Evolutionary conservation across 2,113 vertebrate genomes (phyloP).

Genomic region (Struthidea cinerea): DNA sequence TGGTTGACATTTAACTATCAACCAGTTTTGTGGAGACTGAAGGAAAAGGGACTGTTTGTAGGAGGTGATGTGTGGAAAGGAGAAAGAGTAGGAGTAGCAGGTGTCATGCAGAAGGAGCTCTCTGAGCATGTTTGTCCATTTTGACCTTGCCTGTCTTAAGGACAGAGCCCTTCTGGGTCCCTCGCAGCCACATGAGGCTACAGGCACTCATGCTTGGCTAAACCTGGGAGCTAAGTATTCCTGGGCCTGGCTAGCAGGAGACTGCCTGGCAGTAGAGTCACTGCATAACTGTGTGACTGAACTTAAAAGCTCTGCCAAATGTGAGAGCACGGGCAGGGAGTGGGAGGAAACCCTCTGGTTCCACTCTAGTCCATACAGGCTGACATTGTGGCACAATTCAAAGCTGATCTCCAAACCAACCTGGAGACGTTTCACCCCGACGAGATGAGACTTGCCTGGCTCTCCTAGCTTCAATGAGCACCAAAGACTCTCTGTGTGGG

Average conservation of each 20-base stretch:
- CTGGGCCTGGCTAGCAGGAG: neutral
- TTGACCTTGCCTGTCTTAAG: neutral
- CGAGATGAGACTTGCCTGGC: neutral
- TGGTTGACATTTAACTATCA: constrained; percentile 3
- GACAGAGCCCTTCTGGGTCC: neutral
- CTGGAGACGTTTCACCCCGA: neutral
- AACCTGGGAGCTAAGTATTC: neutral
- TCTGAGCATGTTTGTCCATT: neutral
- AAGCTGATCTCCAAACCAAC: neutral
- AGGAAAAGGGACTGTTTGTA: neutral
- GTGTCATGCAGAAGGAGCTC: neutral
- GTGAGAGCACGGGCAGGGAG: neutral
- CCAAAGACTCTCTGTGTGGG: neutral
- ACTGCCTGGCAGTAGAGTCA: neutral
- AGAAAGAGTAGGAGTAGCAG: constrained; percentile 17
- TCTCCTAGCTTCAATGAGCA: neutral
- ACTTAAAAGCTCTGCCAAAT: neutral
- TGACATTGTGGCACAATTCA: neutral
- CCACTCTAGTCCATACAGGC: neutral
- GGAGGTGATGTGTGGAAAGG: neutral
- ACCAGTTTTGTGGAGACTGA: neutral
- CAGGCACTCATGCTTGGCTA: neutral
- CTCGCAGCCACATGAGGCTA: accelerated
- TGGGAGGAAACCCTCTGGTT: neutral
- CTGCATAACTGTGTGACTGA: neutral